Percentiles rank a stretch among this genome's conserved stretches.
phyloP scores from a whole-genome alignment of 2,113 vertebrate genomes.

The Dasyurus viverrinus region DNA sequence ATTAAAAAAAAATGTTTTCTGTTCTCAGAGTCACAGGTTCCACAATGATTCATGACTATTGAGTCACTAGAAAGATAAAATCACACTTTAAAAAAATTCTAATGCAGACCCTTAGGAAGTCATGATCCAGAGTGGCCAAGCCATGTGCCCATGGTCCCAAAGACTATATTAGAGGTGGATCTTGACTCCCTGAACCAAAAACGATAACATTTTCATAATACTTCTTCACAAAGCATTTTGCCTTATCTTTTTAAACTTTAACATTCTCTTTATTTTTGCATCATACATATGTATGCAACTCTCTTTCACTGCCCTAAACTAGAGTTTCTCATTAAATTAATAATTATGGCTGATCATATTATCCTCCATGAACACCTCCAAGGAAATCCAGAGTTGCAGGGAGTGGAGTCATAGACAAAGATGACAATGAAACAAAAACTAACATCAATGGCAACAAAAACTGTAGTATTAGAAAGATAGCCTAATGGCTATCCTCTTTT shows the following conservation, averaged over 20 bases:
- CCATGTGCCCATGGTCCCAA: neutral
- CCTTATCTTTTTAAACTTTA: neutral
- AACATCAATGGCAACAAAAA: neutral
- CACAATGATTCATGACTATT: constrained; percentile 41
- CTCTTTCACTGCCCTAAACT: neutral
- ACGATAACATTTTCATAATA: neutral
- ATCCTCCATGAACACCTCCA: neutral
- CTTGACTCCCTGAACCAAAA: neutral
- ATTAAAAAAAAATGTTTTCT: neutral
- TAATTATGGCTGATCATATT: neutral
- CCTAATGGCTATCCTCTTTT: neutral
- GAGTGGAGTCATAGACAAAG: neutral
- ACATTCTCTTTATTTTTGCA: neutral
- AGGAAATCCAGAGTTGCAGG: neutral
- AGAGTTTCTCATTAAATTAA: neutral
- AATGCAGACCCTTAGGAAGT: neutral
- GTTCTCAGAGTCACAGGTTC: neutral
- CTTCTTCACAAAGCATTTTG: neutral
- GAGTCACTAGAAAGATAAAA: constrained; percentile 24
- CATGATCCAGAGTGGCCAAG: rapidly evolving
- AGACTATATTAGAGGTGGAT: neutral
- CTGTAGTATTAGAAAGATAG: neutral
- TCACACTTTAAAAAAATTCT: neutral
- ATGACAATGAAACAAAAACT: too few relatives aligned
- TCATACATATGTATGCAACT: neutral